Evolutionary conservation across 2,888 invertebrate genomes (phyloP).

Genomic region (Ornithoptera priamus): DNA sequence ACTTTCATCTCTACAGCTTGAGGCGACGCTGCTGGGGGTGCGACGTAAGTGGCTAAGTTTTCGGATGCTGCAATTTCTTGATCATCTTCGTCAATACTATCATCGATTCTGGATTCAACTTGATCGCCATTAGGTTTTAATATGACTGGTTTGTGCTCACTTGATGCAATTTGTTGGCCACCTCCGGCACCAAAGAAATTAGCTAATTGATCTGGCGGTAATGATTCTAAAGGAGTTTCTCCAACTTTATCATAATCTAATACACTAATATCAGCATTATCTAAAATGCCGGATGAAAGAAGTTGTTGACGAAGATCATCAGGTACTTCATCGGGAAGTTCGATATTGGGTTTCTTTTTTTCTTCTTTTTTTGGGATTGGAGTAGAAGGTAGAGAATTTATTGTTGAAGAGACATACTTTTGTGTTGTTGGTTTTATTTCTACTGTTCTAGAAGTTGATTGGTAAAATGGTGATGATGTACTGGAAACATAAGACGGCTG

Average conservation of each 20-base stretch:
- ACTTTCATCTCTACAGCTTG: conserved; percentile 91
- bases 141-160: conserved; percentile 84
- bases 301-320: conserved; percentile 91
- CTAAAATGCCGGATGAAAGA: conserved; percentile 90
- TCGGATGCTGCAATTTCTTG: conserved; percentile 81
- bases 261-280: conserved; percentile 92
- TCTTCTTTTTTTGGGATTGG: conserved; percentile 71
- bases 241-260: conserved; percentile 94
- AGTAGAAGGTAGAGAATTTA: conserved; percentile 69
- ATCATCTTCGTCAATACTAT: conserved; percentile 71
- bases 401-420: conserved; percentile 70
- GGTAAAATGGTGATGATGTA: conserved; percentile 62
- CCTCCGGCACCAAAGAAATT: conserved; percentile 93
- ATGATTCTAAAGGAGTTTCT: conserved; percentile 89
- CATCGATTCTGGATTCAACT: conserved; percentile 72
- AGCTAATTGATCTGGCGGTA: conserved; percentile 91
- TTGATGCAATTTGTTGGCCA: conserved; percentile 84
- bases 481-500: conserved; percentile 56
- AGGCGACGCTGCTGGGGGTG: conserved; percentile 53
- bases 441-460: conserved; percentile 68
- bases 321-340: conserved; percentile 92
- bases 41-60: conserved; percentile 63
- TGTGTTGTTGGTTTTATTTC: conserved; percentile 76
- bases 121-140: conserved; percentile 82
- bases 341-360: conserved; percentile 76